Percentiles rank a stretch among this genome's conserved stretches.
Conservation (phyloP, 1,140 invertebrate species). For the Penaeus indicus region DNA sequence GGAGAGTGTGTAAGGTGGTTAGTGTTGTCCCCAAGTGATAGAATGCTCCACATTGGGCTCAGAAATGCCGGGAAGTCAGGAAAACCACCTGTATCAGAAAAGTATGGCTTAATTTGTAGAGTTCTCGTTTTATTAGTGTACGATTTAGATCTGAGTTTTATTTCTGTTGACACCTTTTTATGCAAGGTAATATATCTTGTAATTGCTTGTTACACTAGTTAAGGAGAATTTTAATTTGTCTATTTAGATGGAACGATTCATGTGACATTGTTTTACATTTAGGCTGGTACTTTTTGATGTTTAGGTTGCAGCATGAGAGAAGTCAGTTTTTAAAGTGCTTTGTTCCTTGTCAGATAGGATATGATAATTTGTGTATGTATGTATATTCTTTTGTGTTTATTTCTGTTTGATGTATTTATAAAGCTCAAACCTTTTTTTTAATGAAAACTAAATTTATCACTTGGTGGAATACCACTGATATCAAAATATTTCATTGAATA, state of each 20-base stretch:
- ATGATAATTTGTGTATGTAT: too few species aligned
- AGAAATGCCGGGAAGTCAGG: conserved; percentile 47
- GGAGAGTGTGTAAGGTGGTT: too few species aligned
- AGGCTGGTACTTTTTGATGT: conserved; percentile 52
- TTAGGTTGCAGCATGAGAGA: conserved; percentile 55
- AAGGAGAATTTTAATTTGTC: conserved; percentile 50
- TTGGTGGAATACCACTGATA: too few species aligned
- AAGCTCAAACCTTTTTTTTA: too few species aligned
- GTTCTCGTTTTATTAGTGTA: conserved; percentile 36
- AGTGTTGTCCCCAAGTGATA: background rate
- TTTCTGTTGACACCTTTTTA: conserved; percentile 48
- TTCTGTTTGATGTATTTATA: too few species aligned
- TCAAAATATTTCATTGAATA: background rate
- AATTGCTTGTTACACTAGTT: conserved; percentile 55
- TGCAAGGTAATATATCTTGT: conserved; percentile 41
- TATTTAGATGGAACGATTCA: conserved; percentile 49
- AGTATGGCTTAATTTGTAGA: conserved; percentile 31
- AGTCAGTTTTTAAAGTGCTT: conserved; percentile 49
- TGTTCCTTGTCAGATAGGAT: background rate
- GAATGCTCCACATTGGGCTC: conserved; percentile 6
- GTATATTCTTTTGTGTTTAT: too few species aligned
- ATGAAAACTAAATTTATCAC: too few species aligned
- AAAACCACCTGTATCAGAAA: conserved; percentile 40
- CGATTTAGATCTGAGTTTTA: conserved; percentile 53
- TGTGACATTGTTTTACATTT: conserved; percentile 57